Conservation (phyloP, 2,113 vertebrate species). For the Heliornis fulica region DNA sequence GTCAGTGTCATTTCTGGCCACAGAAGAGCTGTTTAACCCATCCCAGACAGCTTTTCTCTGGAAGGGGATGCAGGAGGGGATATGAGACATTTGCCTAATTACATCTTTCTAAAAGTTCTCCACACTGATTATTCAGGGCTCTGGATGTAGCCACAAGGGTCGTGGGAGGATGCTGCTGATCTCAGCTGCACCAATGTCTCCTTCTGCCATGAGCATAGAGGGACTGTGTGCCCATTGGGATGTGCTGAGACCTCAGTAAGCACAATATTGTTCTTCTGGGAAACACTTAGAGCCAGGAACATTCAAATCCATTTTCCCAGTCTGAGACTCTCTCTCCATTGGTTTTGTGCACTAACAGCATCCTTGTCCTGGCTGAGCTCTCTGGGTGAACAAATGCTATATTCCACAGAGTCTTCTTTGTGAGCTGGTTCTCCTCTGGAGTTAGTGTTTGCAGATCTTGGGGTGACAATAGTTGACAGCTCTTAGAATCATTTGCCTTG, state of each 20-base stretch:
- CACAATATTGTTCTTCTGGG: not conserved
- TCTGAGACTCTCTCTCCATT: not conserved
- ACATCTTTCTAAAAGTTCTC: not conserved
- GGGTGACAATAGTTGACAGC: not conserved
- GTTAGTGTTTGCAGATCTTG: not conserved
- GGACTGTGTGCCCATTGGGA: not conserved
- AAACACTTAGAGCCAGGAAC: not conserved
- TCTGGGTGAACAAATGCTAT: fast-evolving
- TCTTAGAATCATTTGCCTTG: too few relatives aligned
- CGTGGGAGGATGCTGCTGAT: not conserved
- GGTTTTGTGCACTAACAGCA: not conserved
- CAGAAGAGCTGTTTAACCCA: not conserved
- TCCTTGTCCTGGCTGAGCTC: not conserved
- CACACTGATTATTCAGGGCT: not conserved
- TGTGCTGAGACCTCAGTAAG: not conserved
- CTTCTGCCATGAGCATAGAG: not conserved
- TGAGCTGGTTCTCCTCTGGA: not conserved
- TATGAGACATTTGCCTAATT: not conserved
- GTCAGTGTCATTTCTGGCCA: not conserved
- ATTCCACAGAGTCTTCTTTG: not conserved
- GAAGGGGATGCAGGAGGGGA: not conserved
- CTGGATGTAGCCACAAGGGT: not conserved
- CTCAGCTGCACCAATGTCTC: not conserved
- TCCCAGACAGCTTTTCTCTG: not conserved
- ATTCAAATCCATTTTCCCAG: not conserved